phyloP scores from a whole-genome alignment of 2,888 invertebrate species.

The Lycaena phlaeas region DNA sequence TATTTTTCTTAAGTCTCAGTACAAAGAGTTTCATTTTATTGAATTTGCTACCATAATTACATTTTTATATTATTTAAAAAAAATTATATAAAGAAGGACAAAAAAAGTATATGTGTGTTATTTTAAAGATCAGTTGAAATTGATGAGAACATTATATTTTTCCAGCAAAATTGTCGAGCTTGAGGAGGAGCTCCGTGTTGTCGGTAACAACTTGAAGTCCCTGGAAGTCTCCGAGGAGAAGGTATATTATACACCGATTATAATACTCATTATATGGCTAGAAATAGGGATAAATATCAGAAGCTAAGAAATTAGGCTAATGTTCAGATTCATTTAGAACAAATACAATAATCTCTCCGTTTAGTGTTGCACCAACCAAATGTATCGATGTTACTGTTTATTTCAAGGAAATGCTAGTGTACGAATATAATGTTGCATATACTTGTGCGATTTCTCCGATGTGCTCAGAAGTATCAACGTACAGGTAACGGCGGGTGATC shows the following conservation, averaged over 20 bases:
- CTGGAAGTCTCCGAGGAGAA: slow-evolving; percentile 99
- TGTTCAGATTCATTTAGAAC: no score
- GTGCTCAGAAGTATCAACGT: slow-evolving; percentile 1
- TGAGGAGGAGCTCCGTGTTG: slow-evolving; percentile 99
- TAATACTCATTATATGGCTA: slow-evolving; percentile 10
- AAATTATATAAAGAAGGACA: no score
- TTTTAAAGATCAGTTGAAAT: slow-evolving; percentile 25
- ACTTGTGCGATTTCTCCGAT: slow-evolving; percentile 5
- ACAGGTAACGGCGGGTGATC: slow-evolving; percentile 5
- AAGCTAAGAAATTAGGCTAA: slow-evolving; percentile 18
- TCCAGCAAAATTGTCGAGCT: slow-evolving; percentile 99
- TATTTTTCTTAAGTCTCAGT: no score
- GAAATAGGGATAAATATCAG: background rate
- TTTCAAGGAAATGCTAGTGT: slow-evolving; percentile 1
- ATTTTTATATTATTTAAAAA: no score
- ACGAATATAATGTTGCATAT: background rate
- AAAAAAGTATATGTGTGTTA: no score
- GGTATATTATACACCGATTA: slow-evolving; percentile 74
- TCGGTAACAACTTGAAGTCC: slow-evolving; percentile 99
- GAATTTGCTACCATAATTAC: no score
- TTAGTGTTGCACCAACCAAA: slow-evolving; percentile 62
- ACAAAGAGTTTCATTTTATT: no score
- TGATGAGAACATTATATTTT: slow-evolving; percentile 39
- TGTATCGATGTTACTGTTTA: slow-evolving; percentile 8
- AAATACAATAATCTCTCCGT: no score